These are phyloP conservation scores for Axea sp. DNA, from an alignment of 2,888 invertebrate species.

Conservation along the genomic window DNA sequence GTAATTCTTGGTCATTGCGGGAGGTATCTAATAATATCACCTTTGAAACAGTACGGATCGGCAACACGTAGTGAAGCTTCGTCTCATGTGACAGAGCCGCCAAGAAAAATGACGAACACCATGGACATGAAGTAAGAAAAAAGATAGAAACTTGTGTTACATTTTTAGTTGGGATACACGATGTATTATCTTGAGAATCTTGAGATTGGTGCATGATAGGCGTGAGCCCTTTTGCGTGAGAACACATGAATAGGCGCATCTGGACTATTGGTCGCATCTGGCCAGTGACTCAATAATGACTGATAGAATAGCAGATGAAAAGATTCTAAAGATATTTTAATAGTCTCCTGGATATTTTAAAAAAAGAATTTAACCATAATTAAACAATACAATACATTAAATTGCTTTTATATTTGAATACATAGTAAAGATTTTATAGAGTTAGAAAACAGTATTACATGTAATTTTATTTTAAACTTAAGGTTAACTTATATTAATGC, in stretches of 20 bases:
- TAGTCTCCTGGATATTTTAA: conserved; percentile 10
- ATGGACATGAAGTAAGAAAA: no score
- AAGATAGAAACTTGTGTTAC: conserved; percentile 25
- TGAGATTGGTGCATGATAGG: conserved; percentile 55
- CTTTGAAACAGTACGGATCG: conserved; percentile 20
- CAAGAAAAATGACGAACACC: conserved; percentile 45
- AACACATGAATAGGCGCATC: conserved; percentile 58
- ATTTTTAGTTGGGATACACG: conserved; percentile 21
- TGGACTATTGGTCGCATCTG: conserved; percentile 56
- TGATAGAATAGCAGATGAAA: conserved; percentile 48
- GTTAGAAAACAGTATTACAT: no score
- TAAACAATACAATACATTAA: no score
- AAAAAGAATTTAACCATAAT: no score
- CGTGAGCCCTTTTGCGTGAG: conserved; percentile 57
- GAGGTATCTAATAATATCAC: conserved; percentile 57
- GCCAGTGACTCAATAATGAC: conserved; percentile 50
- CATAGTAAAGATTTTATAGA: no score
- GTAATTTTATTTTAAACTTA: no score
- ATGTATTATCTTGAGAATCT: conserved; percentile 44
- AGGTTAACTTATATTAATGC: no score
- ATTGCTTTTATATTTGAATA: no score
- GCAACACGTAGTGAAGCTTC: conserved; percentile 21
- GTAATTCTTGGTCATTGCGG: conserved; percentile 49
- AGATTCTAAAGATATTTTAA: conserved; percentile 42
- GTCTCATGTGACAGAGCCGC: conserved; percentile 36